Conservation (phyloP, 2,888 invertebrate genomes). For the Brenthis daphne region DNA sequence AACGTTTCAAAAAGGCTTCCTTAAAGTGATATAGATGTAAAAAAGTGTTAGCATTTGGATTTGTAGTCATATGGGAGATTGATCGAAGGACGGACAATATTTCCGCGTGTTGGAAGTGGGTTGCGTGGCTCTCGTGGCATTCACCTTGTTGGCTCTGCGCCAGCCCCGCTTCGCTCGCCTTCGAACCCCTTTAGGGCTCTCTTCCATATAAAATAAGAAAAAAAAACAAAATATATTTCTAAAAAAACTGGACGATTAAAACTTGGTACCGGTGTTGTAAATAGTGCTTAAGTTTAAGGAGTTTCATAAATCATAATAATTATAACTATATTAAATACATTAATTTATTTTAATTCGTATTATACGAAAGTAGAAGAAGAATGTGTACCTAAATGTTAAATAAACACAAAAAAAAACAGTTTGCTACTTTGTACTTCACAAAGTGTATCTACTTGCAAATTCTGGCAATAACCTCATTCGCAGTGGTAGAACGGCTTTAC, state of each 20-base stretch:
- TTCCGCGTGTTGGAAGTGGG: slow-evolving; percentile 71
- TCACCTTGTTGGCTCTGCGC: slow-evolving; percentile 79
- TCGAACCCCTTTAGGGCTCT: slow-evolving; percentile 37
- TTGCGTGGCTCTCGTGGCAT: slow-evolving; percentile 75
- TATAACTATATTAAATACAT: too few species aligned
- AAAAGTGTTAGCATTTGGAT: not conserved
- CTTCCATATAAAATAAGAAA: slow-evolving; percentile 26
- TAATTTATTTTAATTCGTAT: too few species aligned
- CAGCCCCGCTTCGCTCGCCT: slow-evolving; percentile 50
- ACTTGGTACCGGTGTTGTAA: too few species aligned
- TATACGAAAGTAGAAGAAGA: too few species aligned
- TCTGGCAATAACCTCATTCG: not conserved
- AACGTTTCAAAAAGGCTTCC: too few species aligned
- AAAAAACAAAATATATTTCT: not conserved
- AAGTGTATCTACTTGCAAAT: not conserved
- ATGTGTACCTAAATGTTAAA: not conserved
- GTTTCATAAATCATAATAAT: too few species aligned
- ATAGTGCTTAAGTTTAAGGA: too few species aligned
- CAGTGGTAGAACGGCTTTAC: slow-evolving; percentile 26
- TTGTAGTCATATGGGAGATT: slow-evolving; percentile 12
- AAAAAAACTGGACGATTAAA: too few species aligned
- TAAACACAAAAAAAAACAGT: not conserved
- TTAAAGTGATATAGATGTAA: too few species aligned
- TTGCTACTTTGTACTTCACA: not conserved
- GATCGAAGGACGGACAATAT: slow-evolving; percentile 38